Evolutionary conservation across 2,113 vertebrate species (phyloP), one percentile per base, ranked within the genome.

Genomic region (Oncorhynchus kisutch): DNA sequence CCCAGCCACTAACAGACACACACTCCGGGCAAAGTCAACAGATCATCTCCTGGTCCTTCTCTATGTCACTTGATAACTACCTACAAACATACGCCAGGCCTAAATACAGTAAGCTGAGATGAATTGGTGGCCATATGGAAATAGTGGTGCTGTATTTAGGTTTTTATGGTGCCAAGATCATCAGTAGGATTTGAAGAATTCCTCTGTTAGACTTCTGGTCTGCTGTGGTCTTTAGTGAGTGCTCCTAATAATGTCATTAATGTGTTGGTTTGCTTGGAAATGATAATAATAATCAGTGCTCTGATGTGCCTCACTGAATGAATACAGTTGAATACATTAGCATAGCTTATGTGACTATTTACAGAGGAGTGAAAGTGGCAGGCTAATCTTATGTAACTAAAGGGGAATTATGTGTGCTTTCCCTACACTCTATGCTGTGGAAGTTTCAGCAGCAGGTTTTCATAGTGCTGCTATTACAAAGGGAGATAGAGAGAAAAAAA

Each of bases 121-220:
- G 82, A 86, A 81, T 84, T 68, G 78, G 86, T 77, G 84, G 88
- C 84, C 80, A 57, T 85, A 62, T 85, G 82, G 86, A 83, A 83
- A 85, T 78, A 87, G 78, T 22, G 18, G 59, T 22, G 59, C 80
- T 83, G 80, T 81, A 77, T 80, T 69, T 78, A 75, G 76, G 78
- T 65, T 82, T 74, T 54, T 68, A 73, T n/a, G 78, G 82, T 87
- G 90, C 90, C 90, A 90, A 90, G 80, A 90, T 84, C 85, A 91
- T 89, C 88, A 88, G 77, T 83, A 65, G 81, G 83, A 82, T 82
- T 82, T 76, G 82, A 81, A 77, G 86, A 86, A 88, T 88, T 81
- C 78, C 74, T 84, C 76, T 72, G 82, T 81, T 11, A 45, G 39
- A 45, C 9, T 45, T 9, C 39, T 45, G 39, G 51, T 14, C 51